Evolutionary conservation across 2,888 invertebrate species (phyloP), one percentile per base, ranked within the genome.

Genomic region (Pedicia rivosa): DNA sequence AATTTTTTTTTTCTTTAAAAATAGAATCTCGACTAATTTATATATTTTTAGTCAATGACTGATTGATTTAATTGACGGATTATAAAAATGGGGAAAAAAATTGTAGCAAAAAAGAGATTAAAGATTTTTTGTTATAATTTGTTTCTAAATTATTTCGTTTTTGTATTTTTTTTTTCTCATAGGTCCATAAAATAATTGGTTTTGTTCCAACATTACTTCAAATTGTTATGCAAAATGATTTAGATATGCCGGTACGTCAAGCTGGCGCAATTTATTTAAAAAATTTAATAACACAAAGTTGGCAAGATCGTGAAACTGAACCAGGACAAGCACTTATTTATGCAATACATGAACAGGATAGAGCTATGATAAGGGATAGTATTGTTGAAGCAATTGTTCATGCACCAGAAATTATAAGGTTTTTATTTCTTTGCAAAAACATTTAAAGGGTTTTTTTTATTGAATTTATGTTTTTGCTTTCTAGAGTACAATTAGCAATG

Each of bases 191-290:
- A 70, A 92, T 95, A 44, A 91, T 94, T 57, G 94, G 94, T 16
- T 98, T 98, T 66, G 82, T 87, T 36, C 97, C 95, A 35, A 75
- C 83, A 33, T 67, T 98, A 40, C 68, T 98, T 36, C 90, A 92
- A 72, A 82, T 95, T 42, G 80, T 95, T 38, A 90, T 94, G 87
- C 74, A 78, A 60, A 74, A 75, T 50, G 87, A 88, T 48, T 70
- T 91, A 32, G 83, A 91, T 43, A 77, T 87, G 71, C 86, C 92
- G 44, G 81, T 94, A 1, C 68, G 95, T 44, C 95, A 97, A 67
- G 95, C 95, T 44, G 91, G 90, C 49, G 95, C 84, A 26, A 87
- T 98, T 47, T 98, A 94, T 64, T 66, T 98, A 46, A 98, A 98
- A 65, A 98, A 97, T 65, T 69, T 91, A 55, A 68, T 97, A 39